Base-by-base conservation (phyloP, 2,113 vertebrate species). In the Atractosteus spatula region DNA sequence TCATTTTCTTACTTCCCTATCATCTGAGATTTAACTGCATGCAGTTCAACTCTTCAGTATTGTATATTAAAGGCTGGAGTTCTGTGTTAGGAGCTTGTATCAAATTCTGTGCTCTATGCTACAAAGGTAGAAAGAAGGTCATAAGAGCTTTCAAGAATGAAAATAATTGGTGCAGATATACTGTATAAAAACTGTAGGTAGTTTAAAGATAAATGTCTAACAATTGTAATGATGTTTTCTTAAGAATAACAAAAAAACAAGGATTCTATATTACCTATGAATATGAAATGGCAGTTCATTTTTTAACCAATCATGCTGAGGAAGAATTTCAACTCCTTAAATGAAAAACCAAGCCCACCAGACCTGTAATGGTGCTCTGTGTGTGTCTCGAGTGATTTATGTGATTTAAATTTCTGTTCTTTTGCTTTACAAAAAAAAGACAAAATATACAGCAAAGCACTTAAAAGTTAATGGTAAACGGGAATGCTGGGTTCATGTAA, bases 101-200 rank as follows among this genome's bases (percentile, higher is more conserved):
- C n/a, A 61, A 62, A 45, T 41, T 17, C 56, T 29, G 47, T n/a
- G 41, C 56, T 61, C 56, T 47, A 62, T 17, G 17, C 45, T 12
- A 47, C 7, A 29, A 62, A 71, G 69, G 69, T 71, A 47, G 44
- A 12, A 29, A 44, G 59, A 71, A 71, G 69, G 56, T 63, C 16
- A 51, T 12, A 7, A 59, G 56, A 59, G 56, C 7, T 59, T 66
- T 47, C 64, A 66, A 59, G 56, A 4, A 59, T 13, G 56, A 59
- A 8, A 12, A 4, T 7, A 59, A n/a, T 13, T 59, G 56, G 56
- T 12, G 13, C 56, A 13, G 56, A n/a, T 14, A 59, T 59, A 29
- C 29, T 29, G 29, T 29, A 11, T 12, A 59, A 59, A 59, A 4
- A 59, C 56, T 14, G 56, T 13, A 59, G 56, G 56, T 12, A 59